Conservation (phyloP, 2,888 invertebrate species). For the Sialis lutaria region DNA sequence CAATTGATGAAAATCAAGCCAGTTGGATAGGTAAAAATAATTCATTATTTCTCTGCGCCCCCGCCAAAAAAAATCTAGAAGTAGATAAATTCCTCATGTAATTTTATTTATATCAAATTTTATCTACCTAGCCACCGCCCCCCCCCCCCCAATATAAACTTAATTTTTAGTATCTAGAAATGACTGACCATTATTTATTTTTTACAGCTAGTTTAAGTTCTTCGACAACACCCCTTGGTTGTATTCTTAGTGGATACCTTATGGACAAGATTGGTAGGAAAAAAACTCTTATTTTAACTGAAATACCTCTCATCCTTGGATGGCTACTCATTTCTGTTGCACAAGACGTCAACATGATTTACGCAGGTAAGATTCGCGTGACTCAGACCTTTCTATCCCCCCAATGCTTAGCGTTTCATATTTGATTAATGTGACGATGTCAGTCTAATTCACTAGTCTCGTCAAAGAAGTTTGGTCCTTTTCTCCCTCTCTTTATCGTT, state of each 20-base stretch:
- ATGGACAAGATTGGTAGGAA: slow-evolving; percentile 52
- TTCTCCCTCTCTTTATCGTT: no score
- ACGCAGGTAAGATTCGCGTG: slow-evolving; percentile 30
- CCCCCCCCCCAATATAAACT: no score
- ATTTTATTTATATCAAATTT: no score
- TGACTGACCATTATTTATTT: slow-evolving; percentile 1
- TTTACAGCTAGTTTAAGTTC: slow-evolving; percentile 44
- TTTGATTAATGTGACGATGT: no score
- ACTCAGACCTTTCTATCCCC: no score
- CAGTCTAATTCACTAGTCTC: no score
- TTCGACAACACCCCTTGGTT: slow-evolving; percentile 50
- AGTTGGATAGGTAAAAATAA: slow-evolving; percentile 47
- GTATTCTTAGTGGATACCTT: slow-evolving; percentile 48
- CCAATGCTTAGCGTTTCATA: no score
- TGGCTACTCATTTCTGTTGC: slow-evolving; percentile 45
- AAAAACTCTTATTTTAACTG: slow-evolving; percentile 41
- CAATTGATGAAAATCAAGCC: slow-evolving; percentile 35
- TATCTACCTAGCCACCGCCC: no score
- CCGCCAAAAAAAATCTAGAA: no score
- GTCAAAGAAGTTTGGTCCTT: no score
- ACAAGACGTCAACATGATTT: slow-evolving; percentile 39
- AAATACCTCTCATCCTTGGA: slow-evolving; percentile 48
- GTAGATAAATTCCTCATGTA: no score
- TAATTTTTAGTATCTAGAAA: neutral
- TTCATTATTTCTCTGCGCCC: no score